Conservation (phyloP, 2,113 vertebrate genomes). For the Myotis davidii region DNA sequence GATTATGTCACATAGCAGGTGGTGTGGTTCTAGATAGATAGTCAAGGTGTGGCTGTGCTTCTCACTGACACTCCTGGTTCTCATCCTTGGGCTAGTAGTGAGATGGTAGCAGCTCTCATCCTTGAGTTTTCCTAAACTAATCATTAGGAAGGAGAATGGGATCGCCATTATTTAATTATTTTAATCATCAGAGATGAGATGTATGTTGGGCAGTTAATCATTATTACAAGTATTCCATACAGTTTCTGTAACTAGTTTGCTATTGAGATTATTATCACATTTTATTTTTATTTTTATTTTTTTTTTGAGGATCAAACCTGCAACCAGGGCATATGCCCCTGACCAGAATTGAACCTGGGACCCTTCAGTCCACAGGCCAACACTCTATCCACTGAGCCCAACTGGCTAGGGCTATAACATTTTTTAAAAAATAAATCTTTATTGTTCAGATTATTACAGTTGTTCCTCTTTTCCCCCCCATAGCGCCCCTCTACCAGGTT, state of each 20-base stretch:
- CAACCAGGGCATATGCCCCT: too few relatives aligned
- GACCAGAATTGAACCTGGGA: too few relatives aligned
- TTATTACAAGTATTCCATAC: background rate
- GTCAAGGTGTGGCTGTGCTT: background rate
- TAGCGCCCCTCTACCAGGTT: too few relatives aligned
- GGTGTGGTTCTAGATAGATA: background rate
- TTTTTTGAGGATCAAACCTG: too few relatives aligned
- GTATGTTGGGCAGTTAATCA: background rate
- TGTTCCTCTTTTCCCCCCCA: too few relatives aligned
- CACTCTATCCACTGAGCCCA: too few relatives aligned
- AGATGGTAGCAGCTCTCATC: background rate
- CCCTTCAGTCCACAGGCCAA: too few relatives aligned
- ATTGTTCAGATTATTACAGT: too few relatives aligned
- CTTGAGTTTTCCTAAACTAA: constrained; percentile 1
- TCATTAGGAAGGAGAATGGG: background rate
- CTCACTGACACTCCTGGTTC: background rate
- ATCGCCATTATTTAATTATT: background rate
- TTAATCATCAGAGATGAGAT: constrained; percentile 1
- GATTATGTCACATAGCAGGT: background rate
- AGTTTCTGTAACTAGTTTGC: constrained; percentile 10
- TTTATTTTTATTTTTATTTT: background rate
- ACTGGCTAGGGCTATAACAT: too few relatives aligned
- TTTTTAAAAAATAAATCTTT: too few relatives aligned
- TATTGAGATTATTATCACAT: background rate
- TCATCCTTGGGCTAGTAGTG: background rate